phyloP scores from a whole-genome alignment of 2,797 vertebrate genomes.

The Carapus acus region DNA sequence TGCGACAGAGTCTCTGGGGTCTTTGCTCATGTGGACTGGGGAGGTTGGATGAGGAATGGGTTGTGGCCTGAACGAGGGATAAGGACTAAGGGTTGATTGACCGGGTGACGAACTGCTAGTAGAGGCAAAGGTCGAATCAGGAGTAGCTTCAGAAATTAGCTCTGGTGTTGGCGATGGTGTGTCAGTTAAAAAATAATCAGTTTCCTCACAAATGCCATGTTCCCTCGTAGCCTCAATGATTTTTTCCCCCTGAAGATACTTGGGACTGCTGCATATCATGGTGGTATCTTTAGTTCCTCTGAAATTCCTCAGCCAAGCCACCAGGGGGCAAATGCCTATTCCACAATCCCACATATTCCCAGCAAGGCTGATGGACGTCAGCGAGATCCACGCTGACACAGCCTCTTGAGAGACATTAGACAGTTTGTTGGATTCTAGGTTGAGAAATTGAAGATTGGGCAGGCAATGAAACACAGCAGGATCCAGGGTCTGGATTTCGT shows the following conservation, averaged over 20 bases:
- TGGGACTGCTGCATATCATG: conserved; percentile 97
- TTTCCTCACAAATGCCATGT: conserved; percentile 88
- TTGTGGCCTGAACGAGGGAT: conserved; percentile 71
- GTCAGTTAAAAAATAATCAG: conserved; percentile 70
- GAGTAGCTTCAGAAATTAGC: conserved; percentile 72
- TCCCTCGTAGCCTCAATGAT: conserved; percentile 90
- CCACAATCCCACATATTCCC: conserved; percentile 98
- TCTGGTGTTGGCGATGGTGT: conserved; percentile 69
- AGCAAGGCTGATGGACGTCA: conserved; percentile 91
- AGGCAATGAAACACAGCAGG: conserved; percentile 95
- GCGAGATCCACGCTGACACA: conserved; percentile 91
- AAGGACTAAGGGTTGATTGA: conserved; percentile 71
- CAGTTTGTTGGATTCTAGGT: conserved; percentile 97
- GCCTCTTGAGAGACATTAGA: conserved; percentile 95
- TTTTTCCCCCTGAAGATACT: conserved; percentile 94
- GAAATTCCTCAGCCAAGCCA: conserved; percentile 94
- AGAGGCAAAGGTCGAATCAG: conserved; percentile 64
- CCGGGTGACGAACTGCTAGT: conserved; percentile 67
- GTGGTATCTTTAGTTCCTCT: conserved; percentile 93
- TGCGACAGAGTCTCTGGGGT: conserved; percentile 64
- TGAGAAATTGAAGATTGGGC: conserved; percentile 94
- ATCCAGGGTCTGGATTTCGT: conserved; percentile 86
- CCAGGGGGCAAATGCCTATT: conserved; percentile 89
- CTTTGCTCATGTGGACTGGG: conserved; percentile 71
- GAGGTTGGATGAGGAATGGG: conserved; percentile 80